Evolutionary conservation across 1,140 invertebrate species (phyloP).

Genomic region (Calephelis nemesis): DNA sequence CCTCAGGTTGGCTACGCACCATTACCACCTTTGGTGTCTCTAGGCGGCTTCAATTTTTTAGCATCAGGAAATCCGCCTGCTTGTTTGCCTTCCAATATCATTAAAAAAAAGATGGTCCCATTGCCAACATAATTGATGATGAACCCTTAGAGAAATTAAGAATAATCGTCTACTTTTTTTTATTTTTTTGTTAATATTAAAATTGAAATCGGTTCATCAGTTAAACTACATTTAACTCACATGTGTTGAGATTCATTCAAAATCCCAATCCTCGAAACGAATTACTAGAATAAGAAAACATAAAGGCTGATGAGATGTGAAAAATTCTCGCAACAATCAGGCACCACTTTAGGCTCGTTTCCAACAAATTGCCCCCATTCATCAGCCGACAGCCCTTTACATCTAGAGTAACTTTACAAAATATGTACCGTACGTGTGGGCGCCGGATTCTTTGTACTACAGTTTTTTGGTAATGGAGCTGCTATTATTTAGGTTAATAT

Average conservation of each 20-base stretch:
- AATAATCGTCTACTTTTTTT: too few species aligned
- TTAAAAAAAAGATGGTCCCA: too few species aligned
- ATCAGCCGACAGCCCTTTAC: conserved; percentile 12
- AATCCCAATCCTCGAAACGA: not conserved
- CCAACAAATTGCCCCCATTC: conserved; percentile 11
- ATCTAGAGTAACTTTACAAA: conserved; percentile 7
- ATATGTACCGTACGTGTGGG: conserved; percentile 9
- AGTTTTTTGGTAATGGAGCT: conserved; percentile 9
- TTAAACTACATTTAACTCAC: too few species aligned
- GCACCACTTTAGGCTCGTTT: conserved; percentile 4
- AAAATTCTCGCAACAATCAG: conserved; percentile 10
- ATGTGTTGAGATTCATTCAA: not conserved
- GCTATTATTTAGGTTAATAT: conserved; percentile 1
- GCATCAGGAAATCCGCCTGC: too few species aligned
- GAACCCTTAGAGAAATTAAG: too few species aligned
- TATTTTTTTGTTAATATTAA: too few species aligned
- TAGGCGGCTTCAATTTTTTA: too few species aligned
- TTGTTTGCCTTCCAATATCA: too few species aligned
- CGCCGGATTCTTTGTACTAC: conserved; percentile 1
- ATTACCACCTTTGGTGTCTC: too few species aligned
- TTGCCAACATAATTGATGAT: too few species aligned
- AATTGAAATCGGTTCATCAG: too few species aligned
- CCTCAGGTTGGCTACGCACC: too few species aligned
- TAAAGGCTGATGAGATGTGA: conserved; percentile 9
- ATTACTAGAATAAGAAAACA: not conserved